Conservation (phyloP, 92 coral and sea anemone genomes). For the Phenganax marumi region DNA sequence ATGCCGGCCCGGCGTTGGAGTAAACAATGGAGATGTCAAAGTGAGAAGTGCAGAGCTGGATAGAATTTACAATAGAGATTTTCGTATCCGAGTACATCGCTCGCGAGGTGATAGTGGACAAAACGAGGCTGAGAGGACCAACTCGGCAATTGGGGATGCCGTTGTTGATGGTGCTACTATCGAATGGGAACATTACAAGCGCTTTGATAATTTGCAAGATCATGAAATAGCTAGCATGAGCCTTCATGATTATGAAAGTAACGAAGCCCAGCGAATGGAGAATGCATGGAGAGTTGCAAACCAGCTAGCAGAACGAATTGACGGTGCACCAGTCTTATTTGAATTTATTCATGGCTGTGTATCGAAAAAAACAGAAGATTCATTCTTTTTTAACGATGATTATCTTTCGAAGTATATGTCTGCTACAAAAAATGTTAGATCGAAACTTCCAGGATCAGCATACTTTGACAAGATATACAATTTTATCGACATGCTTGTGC, state of each 20-base stretch:
- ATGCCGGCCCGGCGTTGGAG: constrained; percentile 2
- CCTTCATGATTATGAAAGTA: background rate
- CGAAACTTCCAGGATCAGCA: constrained; percentile 42
- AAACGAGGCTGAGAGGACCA: constrained; percentile 35
- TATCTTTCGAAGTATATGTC: constrained; percentile 27
- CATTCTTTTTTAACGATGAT: constrained; percentile 36
- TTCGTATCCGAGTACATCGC: constrained; percentile 30
- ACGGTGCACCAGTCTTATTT: constrained; percentile 35
- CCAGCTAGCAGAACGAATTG: constrained; percentile 37
- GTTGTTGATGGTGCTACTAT: constrained; percentile 45
- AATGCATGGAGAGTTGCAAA: constrained; percentile 49
- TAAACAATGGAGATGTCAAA: background rate
- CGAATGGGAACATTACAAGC: constrained; percentile 26
- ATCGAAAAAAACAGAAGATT: constrained; percentile 41
- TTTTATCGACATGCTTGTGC: constrained; percentile 13
- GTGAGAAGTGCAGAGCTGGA: background rate
- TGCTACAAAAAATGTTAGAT: constrained; percentile 28
- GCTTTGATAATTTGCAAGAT: constrained; percentile 37
- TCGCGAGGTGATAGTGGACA: constrained; percentile 37
- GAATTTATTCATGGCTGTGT: constrained; percentile 30
- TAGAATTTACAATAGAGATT: constrained; percentile 37
- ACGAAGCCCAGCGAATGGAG: constrained; percentile 40
- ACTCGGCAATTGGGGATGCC: constrained; percentile 45
- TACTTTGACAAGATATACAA: constrained; percentile 41
- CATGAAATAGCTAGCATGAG: constrained; percentile 1